phyloP scores from a whole-genome alignment of 1,140 invertebrate species.

The Leptopilina clavipes region DNA sequence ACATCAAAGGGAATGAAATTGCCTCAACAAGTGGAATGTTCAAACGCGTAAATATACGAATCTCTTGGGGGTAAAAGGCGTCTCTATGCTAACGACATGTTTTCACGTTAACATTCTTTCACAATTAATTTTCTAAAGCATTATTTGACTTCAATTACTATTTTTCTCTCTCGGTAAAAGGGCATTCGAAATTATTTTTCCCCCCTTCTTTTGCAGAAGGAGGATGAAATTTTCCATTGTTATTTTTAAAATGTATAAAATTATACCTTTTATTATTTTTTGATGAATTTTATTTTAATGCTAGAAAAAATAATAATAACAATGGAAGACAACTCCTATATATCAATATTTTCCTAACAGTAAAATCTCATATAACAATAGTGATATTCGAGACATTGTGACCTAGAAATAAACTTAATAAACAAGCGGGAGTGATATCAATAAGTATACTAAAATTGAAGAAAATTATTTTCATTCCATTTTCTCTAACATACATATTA shows the following conservation, averaged over 20 bases:
- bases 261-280: too few relatives aligned
- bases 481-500: not conserved
- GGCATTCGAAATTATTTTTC: not conserved
- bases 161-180: not conserved
- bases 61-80: not conserved
- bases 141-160: not conserved
- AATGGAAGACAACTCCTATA: not conserved
- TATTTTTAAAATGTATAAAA: too few relatives aligned
- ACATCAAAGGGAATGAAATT: slow-evolving; percentile 16
- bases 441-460: not conserved
- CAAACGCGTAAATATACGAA: slow-evolving; percentile 1
- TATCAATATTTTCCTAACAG: slow-evolving; percentile 13
- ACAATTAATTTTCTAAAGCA: not conserved
- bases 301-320: too few relatives aligned
- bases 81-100: slow-evolving; percentile 1
- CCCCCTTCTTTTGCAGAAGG: too few relatives aligned
- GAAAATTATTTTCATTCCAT: slow-evolving; percentile 1
- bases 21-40: slow-evolving; percentile 16
- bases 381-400: slow-evolving; percentile 9
- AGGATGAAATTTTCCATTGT: too few relatives aligned
- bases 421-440: not conserved
- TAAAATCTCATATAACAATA: slow-evolving; percentile 23
- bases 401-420: slow-evolving; percentile 15
- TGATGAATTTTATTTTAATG: too few relatives aligned
- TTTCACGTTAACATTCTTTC: slow-evolving; percentile 12